phyloP scores from a whole-genome alignment of 2,113 vertebrate genomes.

The Elaphurus davidianus region DNA sequence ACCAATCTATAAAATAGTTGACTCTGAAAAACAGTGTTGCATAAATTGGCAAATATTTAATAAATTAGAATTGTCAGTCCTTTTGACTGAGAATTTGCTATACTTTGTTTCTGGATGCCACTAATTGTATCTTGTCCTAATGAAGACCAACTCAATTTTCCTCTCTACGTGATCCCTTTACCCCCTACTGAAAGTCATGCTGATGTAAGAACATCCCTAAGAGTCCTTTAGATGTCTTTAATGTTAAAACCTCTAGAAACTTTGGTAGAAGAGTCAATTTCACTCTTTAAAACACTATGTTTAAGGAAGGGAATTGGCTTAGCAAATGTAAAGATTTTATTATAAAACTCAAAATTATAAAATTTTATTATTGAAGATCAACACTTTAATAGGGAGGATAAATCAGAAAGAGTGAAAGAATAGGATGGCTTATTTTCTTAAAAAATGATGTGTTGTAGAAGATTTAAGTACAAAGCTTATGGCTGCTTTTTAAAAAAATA shows the following conservation, averaged over 20 bases:
- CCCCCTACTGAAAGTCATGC: neutral
- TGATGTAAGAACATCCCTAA: neutral
- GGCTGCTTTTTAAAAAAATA: neutral
- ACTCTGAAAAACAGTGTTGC: neutral
- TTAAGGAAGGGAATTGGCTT: neutral
- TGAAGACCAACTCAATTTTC: neutral
- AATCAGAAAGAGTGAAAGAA: neutral
- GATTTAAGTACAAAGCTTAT: neutral
- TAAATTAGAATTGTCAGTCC: neutral
- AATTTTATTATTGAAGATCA: neutral
- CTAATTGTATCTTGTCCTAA: neutral
- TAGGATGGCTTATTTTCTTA: neutral
- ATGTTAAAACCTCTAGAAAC: neutral
- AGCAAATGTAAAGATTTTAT: neutral
- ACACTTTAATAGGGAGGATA: neutral
- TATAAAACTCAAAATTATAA: neutral
- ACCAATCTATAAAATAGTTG: neutral
- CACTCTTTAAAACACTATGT: neutral
- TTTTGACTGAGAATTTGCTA: neutral
- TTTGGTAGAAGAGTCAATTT: neutral
- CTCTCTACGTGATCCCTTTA: neutral
- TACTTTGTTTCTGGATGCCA: neutral
- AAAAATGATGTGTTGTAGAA: neutral
- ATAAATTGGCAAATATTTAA: neutral
- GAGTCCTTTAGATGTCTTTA: neutral